Evolutionary conservation across 2,888 invertebrate species (phyloP).

Genomic region (Lumbricus terrestris): DNA sequence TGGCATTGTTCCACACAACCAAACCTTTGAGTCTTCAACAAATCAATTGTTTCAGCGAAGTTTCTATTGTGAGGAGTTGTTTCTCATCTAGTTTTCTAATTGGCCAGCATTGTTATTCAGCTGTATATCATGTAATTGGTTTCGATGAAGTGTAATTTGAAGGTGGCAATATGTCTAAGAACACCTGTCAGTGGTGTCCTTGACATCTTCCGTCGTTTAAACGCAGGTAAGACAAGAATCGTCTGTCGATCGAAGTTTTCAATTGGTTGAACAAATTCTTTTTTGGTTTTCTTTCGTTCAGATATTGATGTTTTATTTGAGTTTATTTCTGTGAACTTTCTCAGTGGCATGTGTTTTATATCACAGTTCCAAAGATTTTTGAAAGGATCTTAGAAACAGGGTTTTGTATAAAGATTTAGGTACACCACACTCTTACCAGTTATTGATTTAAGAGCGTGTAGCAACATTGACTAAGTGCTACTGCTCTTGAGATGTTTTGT

Average conservation of each 20-base stretch:
- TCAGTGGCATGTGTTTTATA: not conserved
- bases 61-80: not conserved
- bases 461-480: not conserved
- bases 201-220: not conserved
- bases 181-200: not conserved
- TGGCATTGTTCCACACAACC: not conserved
- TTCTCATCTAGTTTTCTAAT: not conserved
- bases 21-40: not conserved
- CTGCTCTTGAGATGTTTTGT: not conserved
- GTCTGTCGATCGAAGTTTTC: not conserved
- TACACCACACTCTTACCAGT: not conserved
- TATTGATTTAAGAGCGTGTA: no score
- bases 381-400: no score
- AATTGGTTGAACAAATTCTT: not conserved
- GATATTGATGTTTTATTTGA: not conserved
- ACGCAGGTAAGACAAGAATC: not conserved
- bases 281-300: not conserved
- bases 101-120: not conserved
- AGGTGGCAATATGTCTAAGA: not conserved
- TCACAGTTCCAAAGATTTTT: not conserved
- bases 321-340: not conserved
- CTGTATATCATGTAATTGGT: not conserved
- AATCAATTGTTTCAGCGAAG: not conserved
- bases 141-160: not conserved
- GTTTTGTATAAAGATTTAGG: not conserved